These are phyloP conservation scores for Prunella himalayana DNA, from an alignment of 2,113 vertebrate genomes.

Conservation along the genomic window DNA sequence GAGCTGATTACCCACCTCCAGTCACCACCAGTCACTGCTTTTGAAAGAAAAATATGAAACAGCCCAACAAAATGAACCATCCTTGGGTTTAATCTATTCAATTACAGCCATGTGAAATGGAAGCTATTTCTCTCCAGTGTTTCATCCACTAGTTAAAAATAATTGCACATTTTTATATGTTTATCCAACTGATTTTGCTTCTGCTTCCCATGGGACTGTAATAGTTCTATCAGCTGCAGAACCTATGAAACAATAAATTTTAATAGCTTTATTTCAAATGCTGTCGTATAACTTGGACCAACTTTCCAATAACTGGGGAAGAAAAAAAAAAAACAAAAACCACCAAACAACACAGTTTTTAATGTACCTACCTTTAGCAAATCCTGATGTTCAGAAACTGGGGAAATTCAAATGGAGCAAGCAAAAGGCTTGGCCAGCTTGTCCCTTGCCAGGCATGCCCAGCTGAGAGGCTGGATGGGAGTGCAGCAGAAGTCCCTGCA, in stretches of 20 bases:
- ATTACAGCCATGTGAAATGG: neutral
- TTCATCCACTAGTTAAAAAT: conserved; percentile 47
- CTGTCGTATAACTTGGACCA: neutral
- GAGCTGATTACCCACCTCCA: neutral
- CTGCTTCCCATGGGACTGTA: neutral
- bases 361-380: neutral
- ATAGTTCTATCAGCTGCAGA: neutral
- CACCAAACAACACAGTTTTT: neutral
- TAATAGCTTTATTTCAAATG: conserved; percentile 22
- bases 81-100: neutral
- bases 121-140: neutral
- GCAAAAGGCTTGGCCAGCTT: neutral
- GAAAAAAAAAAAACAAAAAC: neutral
- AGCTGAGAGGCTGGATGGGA: neutral
- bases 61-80: neutral
- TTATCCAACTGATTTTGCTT: conserved; percentile 41
- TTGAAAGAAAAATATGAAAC: neutral
- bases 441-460: accelerated
- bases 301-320: neutral
- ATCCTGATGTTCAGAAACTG: neutral
- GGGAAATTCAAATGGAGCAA: neutral
- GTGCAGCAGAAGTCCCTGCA: neutral
- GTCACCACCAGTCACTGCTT: neutral
- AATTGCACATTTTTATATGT: conserved; percentile 27
- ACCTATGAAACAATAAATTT: conserved; percentile 24